Evolutionary conservation across 2,888 invertebrate genomes (phyloP), one percentile per base, ranked within the genome.

Genomic region (Drosophila quasianomalipes): DNA sequence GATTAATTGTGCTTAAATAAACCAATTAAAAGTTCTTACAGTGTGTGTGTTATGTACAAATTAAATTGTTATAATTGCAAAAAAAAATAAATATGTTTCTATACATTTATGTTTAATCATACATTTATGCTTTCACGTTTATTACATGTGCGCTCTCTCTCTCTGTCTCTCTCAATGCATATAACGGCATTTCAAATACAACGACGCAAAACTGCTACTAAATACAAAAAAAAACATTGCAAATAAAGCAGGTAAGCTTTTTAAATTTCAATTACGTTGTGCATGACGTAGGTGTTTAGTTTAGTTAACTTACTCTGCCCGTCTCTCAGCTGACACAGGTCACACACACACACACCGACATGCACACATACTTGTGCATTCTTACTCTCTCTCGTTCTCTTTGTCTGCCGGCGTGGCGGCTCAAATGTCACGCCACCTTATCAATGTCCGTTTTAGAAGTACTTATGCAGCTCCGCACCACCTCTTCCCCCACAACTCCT

Each of bases 401-500:
- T 53, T 61, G 37, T 19, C 35, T 67, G 65, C 81, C 66, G 80
- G 72, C 49, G 41, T 64, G 37, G 35, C 66, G 37, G 64, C 82
- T 70, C 71, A 66, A 74, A 75, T 82, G 82, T 89, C 85, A 89
- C 85, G 85, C 87, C 85, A 85, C 80, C 89, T 87, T 84, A 89
- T 89, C 87, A 76, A 79, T 75, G 65, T 35, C 59, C 28, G 12
- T 64, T 52, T 51, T 30, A 47, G 33, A 62, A 62, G 49, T 74
- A 30, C 30, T 60, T 63, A 53, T 72, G 81, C 54, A 75, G n/a
- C 26, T 28, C n/a, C 22, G 4, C 22, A 30, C 39, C 9, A n/a
- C 30, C 33, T 31, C 10, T n/a, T 39, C n/a, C 7, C n/a, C 12
- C 6, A 14, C 12, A 28, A n/a, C 26, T 41, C 62, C 35, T 55